Conservation (phyloP, 2,797 vertebrate genomes). For the Phataginus tricuspis region DNA sequence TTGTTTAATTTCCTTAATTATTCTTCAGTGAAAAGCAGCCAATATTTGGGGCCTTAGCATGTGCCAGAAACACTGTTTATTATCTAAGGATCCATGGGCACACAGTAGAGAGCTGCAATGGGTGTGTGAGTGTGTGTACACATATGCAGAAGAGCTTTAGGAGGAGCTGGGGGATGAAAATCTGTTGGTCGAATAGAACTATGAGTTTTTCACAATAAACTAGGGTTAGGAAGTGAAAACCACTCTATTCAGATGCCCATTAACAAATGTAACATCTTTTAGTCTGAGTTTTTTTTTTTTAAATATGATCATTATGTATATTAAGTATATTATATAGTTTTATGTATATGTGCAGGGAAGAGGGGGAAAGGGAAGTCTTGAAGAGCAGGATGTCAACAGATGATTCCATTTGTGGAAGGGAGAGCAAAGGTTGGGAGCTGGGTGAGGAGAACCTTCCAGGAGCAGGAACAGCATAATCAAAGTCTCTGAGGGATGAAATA, state of each 20-base stretch:
- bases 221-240: not conserved
- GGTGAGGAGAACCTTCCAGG: not conserved
- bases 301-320: not conserved
- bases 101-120: not conserved
- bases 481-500: not conserved
- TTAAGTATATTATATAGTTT: too few relatives aligned
- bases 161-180: not conserved
- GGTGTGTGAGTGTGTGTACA: not conserved
- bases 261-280: not conserved
- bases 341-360: not conserved
- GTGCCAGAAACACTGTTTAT: not conserved
- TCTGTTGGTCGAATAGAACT: not conserved
- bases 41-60: not conserved
- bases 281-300: not conserved
- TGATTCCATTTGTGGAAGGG: not conserved
- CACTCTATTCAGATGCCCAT: not conserved
- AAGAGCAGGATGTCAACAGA: not conserved
- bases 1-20: not conserved
- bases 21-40: not conserved
- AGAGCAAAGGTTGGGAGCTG: not conserved
- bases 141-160: not conserved
- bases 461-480: not conserved
- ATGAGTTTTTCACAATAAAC: conserved; percentile 19
- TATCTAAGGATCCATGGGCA: not conserved
- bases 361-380: not conserved